Base-by-base conservation (phyloP, 2,113 vertebrate species). In the Colossoma macropomum region DNA sequence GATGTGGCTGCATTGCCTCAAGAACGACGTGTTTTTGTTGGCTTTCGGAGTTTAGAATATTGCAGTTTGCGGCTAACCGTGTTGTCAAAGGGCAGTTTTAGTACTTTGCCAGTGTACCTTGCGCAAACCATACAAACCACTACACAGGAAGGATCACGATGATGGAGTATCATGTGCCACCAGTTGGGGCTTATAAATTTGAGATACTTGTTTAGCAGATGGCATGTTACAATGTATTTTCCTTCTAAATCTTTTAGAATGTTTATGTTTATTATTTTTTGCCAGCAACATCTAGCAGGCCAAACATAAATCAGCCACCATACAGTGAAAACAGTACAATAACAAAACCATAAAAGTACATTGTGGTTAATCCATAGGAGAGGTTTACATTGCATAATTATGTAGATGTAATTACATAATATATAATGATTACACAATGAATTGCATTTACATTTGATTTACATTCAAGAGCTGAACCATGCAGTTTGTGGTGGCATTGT, bases 51-150 rank as follows among this genome's bases (percentile, higher is more conserved):
- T 32, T 70, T 66, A 68, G n/a, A 78, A 85, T 83, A 79, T 52
- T 76, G 77, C 70, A 23, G 72, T 63, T 81, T 84, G 86, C 7
- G 88, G 88, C 75, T 76, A 71, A 60, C 77, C 52, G 56, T 83
- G 80, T 82, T 81, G 63, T 77, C 77, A 85, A 41, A 75, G 56
- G 77, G 63, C 70, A 19, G 69, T 48, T 76, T 48, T 78, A 76
- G 77, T 79, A 70, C 50, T 78, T 82, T 56, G 34, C 85, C 15
- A 69, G 86, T 86, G 76, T 82, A 78, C 80, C 63, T 85, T 83
- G 66, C 5, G 59, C 75, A 30, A 85, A 59, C 62, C 63, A 41
- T 66, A 30, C 23, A 71, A 48, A 75, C 59, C 59, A 56, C 62
- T 80, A 27, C 50, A 25, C 28, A 50, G 27, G 5, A 19, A 15